These are phyloP conservation scores for Xiphorhynchus erythropygius DNA, from an alignment of 2,797 vertebrate species.

Conservation along the genomic window DNA sequence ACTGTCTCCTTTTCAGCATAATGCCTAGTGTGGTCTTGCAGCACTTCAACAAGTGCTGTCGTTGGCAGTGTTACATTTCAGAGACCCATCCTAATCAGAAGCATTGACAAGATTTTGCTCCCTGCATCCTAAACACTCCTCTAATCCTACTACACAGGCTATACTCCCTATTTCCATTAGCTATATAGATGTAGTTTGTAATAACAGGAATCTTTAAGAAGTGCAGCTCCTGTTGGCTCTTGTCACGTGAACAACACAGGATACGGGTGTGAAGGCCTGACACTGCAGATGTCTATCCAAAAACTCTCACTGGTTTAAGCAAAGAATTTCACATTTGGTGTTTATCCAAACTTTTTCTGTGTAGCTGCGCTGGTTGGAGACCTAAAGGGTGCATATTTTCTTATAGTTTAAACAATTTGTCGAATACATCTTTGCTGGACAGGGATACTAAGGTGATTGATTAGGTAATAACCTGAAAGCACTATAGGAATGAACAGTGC, in stretches of 20 bases:
- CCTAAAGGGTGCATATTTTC: neutral
- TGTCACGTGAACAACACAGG: fast-evolving
- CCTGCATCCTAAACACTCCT: neutral
- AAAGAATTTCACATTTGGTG: neutral
- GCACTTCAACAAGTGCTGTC: neutral
- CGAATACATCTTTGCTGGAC: neutral
- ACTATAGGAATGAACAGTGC: neutral
- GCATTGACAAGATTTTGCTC: neutral
- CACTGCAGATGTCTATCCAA: neutral
- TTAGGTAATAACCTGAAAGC: constrained; percentile 32
- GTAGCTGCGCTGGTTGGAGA: neutral
- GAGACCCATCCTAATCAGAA: neutral
- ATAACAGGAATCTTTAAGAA: neutral
- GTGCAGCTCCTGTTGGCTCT: neutral
- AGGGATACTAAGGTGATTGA: neutral
- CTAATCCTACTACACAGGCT: neutral
- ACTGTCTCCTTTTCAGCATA: neutral
- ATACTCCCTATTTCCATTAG: fast-evolving
- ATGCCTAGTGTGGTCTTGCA: neutral
- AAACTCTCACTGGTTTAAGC: neutral
- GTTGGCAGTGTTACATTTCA: fast-evolving
- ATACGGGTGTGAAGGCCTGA: fast-evolving
- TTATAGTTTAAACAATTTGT: neutral
- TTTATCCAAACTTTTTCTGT: neutral
- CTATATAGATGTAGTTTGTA: neutral